These are phyloP conservation scores for Philereme transversata DNA, from an alignment of 2,888 invertebrate species.

Conservation along the genomic window DNA sequence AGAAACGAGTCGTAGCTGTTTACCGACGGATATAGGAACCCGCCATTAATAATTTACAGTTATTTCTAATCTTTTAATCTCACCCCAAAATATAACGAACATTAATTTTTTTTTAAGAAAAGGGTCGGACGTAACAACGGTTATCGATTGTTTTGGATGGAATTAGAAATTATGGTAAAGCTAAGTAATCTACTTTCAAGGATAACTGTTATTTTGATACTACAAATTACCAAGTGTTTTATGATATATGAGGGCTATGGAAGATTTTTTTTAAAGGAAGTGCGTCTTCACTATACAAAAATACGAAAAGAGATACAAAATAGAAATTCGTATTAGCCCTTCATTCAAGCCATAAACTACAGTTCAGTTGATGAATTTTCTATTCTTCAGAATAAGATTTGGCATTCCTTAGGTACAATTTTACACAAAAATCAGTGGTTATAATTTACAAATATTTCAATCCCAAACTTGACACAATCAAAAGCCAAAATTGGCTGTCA, in stretches of 20 bases:
- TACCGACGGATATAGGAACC: too few species aligned
- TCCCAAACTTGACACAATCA: slow-evolving; percentile 5
- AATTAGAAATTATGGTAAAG: slow-evolving; percentile 11
- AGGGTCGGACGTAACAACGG: neutral
- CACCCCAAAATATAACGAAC: too few species aligned
- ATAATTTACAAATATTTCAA: slow-evolving; percentile 5
- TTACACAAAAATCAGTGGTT: slow-evolving; percentile 7
- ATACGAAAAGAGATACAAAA: slow-evolving; percentile 15
- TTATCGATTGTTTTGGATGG: slow-evolving; percentile 25
- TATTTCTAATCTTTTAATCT: too few species aligned
- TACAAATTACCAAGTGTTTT: too few species aligned
- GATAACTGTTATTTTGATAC: too few species aligned
- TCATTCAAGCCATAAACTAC: neutral
- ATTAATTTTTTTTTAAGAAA: neutral
- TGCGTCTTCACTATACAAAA: neutral
- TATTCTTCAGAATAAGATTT: slow-evolving; percentile 18
- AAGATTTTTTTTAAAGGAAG: too few species aligned
- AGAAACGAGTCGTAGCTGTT: too few species aligned
- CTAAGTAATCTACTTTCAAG: too few species aligned
- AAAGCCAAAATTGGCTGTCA: slow-evolving; percentile 10
- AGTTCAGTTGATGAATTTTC: neutral
- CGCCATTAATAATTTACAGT: too few species aligned
- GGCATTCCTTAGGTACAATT: slow-evolving; percentile 23
- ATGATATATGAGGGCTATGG: too few species aligned
- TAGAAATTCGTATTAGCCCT: slow-evolving; percentile 19